Evolutionary conservation across 2,113 vertebrate genomes (phyloP).

Genomic region (Abramis brama): DNA sequence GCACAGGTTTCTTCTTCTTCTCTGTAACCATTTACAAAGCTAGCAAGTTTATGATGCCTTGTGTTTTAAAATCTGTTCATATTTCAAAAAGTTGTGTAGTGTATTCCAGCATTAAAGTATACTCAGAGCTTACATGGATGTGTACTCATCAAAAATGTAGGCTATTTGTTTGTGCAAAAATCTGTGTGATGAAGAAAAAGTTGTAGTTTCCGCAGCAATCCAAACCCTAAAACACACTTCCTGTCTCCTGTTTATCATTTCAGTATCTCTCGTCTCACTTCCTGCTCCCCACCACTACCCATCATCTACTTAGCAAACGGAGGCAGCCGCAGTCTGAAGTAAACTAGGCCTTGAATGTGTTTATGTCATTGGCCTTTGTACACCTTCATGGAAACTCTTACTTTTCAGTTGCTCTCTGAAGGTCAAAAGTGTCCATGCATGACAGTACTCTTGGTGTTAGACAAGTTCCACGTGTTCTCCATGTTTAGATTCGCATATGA

Average conservation of each 20-base stretch:
- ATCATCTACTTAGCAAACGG: conserved; percentile 71
- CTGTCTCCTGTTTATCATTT: conserved; percentile 78
- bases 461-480: neutral
- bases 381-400: neutral
- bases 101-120: neutral
- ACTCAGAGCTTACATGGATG: neutral
- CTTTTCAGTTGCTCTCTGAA: conserved; percentile 19
- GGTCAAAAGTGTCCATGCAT: neutral
- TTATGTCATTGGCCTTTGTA: conserved; percentile 24
- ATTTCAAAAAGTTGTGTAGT: no score
- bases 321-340: conserved; percentile 61
- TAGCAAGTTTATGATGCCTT: neutral
- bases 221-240: conserved; percentile 72
- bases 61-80: neutral
- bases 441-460: neutral
- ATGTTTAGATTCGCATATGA: neutral
- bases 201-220: conserved; percentile 65
- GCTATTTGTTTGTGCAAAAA: neutral
- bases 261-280: conserved; percentile 72
- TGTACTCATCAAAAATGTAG: neutral
- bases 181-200: conserved; percentile 27
- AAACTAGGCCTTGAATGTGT: conserved; percentile 14
- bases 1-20: neutral
- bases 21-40: neutral
- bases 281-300: conserved; percentile 66